phyloP scores from a whole-genome alignment of 2,797 vertebrate species.

The Buphagus erythrorhynchus region DNA sequence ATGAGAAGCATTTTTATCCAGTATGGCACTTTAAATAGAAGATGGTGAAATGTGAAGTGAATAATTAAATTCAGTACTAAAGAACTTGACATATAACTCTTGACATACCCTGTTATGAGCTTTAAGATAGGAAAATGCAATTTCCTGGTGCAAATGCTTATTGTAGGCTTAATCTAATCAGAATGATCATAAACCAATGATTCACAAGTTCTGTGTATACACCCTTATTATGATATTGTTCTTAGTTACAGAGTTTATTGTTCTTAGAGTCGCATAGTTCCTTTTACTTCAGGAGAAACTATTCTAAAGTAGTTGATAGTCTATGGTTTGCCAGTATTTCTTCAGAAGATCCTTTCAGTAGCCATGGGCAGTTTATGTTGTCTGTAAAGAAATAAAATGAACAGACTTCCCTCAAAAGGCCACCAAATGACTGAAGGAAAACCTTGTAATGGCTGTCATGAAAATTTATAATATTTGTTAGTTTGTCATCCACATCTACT shows the following conservation, averaged over 20 bases:
- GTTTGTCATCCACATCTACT: neutral
- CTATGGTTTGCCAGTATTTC: neutral
- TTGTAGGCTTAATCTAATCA: neutral
- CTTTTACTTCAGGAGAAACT: neutral
- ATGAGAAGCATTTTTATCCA: neutral
- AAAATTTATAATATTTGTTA: neutral
- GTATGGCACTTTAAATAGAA: neutral
- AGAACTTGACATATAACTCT: neutral
- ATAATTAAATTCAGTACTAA: neutral
- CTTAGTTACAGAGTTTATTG: neutral
- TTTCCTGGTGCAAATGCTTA: neutral
- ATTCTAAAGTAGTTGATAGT: neutral
- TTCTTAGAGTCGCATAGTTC: neutral
- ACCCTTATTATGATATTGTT: neutral
- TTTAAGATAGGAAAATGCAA: neutral
- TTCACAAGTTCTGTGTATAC: neutral
- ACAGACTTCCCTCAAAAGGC: neutral
- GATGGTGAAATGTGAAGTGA: neutral
- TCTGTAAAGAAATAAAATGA: neutral
- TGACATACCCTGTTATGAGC: neutral
- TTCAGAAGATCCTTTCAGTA: neutral
- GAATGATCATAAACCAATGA: neutral
- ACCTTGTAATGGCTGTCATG: neutral
- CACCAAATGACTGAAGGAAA: neutral
- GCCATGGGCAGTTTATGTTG: neutral